Conservation (phyloP, 1,140 invertebrate species). For the Penaeus indicus region DNA sequence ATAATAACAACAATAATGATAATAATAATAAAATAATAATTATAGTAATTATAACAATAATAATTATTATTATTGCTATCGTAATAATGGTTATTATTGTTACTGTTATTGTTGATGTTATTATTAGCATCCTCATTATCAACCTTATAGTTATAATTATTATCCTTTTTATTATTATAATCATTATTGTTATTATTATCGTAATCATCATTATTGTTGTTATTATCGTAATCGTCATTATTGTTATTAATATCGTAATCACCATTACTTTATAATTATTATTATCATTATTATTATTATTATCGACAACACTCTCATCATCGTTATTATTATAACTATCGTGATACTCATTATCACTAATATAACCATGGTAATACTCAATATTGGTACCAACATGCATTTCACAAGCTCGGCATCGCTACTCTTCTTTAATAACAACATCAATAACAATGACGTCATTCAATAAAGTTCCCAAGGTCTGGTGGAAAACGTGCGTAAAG, state of each 20-base stretch:
- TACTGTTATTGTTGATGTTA: background rate
- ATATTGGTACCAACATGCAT: background rate
- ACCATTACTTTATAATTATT: background rate
- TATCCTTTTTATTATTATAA: background rate
- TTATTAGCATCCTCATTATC: background rate
- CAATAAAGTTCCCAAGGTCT: too few relatives aligned
- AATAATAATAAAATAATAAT: background rate
- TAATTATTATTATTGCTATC: background rate
- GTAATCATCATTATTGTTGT: background rate
- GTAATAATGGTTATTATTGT: background rate
- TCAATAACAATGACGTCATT: too few relatives aligned
- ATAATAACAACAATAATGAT: background rate
- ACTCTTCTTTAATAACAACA: too few relatives aligned
- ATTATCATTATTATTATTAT: background rate
- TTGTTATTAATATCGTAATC: background rate
- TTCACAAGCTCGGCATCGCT: too few relatives aligned
- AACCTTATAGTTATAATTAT: background rate
- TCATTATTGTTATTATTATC: background rate
- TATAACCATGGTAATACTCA: too few relatives aligned
- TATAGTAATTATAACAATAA: background rate
- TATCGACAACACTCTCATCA: background rate
- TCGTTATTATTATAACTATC: background rate
- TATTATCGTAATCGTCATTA: background rate
- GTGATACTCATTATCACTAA: too few relatives aligned
- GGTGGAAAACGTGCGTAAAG: too few relatives aligned